Percentiles rank a stretch among this genome's conserved stretches.
These are phyloP conservation scores for Nestor notabilis DNA, from an alignment of 2,113 vertebrate genomes.

Conservation along the genomic window DNA sequence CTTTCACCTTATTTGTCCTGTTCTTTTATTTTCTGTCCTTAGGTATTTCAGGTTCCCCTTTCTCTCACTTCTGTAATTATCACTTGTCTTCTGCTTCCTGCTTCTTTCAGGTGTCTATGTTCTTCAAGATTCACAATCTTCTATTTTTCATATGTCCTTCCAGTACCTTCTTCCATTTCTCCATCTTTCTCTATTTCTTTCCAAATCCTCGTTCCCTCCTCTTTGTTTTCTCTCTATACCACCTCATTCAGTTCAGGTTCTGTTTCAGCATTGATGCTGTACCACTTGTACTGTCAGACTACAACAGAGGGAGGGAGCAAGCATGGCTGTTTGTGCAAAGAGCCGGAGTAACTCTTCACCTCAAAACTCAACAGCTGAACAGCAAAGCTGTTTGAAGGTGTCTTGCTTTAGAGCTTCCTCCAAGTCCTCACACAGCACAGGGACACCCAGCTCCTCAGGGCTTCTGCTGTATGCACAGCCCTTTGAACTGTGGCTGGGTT, in stretches of 20 bases:
- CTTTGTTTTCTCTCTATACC: neutral
- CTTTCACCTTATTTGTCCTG: neutral
- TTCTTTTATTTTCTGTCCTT: neutral
- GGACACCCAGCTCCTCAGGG: fast-evolving
- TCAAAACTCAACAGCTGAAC: neutral
- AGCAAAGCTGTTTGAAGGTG: neutral
- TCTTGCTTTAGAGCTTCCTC: neutral
- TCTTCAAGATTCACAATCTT: neutral
- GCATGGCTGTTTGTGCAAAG: neutral
- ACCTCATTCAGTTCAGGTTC: neutral
- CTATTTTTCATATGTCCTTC: neutral
- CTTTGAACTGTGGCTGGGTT: neutral
- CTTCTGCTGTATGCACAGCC: fast-evolving
- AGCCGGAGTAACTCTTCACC: neutral
- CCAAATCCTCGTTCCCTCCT: neutral
- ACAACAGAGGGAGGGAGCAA: neutral
- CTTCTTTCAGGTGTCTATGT: neutral
- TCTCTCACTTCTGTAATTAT: neutral
- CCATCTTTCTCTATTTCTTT: neutral
- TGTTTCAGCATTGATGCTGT: neutral
- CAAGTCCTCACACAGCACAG: neutral
- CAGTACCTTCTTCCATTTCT: neutral
- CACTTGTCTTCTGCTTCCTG: neutral
- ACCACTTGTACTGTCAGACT: neutral
- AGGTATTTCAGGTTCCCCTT: neutral